Conservation (phyloP, 2,797 vertebrate species). For the Lateolabrax maculatus region DNA sequence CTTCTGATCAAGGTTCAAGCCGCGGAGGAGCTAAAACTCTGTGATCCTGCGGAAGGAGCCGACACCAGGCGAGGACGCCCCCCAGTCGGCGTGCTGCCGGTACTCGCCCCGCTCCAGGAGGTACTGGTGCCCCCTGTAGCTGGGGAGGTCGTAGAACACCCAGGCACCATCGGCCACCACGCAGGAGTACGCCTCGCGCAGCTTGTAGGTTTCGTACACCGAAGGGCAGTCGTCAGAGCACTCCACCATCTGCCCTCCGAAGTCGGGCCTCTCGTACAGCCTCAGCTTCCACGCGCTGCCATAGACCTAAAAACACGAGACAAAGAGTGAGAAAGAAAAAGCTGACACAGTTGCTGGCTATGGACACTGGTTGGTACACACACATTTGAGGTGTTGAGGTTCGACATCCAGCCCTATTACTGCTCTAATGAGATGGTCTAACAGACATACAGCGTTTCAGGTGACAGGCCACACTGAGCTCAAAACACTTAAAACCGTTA, state of each 20-base stretch:
- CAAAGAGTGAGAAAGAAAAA: background rate
- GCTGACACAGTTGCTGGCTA: background rate
- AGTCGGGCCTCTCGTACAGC: slow-evolving; percentile 89
- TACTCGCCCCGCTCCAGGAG: slow-evolving; percentile 89
- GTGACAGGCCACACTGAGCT: background rate
- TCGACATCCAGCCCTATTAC: background rate
- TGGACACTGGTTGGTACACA: background rate
- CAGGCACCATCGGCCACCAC: slow-evolving; percentile 88
- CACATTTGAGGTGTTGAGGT: background rate
- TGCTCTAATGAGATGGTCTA: background rate
- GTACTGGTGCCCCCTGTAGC: slow-evolving; percentile 89
- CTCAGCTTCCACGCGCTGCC: slow-evolving; percentile 87
- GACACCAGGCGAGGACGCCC: slow-evolving; percentile 81
- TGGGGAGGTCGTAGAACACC: slow-evolving; percentile 89
- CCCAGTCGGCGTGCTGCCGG: slow-evolving; percentile 88
- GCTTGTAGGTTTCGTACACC: slow-evolving; percentile 85
- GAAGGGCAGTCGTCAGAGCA: slow-evolving; percentile 89
- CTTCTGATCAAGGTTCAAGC: background rate
- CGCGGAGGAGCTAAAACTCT: slow-evolving; percentile 71
- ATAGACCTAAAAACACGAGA: slow-evolving; percentile 71
- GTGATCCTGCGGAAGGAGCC: slow-evolving; percentile 88
- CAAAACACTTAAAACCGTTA: background rate
- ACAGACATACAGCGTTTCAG: background rate
- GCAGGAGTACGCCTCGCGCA: slow-evolving; percentile 88
- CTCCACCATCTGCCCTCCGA: slow-evolving; percentile 89